These are phyloP conservation scores for Drosophila murphyi DNA, from an alignment of 1,140 invertebrate species.

Conservation along the genomic window DNA sequence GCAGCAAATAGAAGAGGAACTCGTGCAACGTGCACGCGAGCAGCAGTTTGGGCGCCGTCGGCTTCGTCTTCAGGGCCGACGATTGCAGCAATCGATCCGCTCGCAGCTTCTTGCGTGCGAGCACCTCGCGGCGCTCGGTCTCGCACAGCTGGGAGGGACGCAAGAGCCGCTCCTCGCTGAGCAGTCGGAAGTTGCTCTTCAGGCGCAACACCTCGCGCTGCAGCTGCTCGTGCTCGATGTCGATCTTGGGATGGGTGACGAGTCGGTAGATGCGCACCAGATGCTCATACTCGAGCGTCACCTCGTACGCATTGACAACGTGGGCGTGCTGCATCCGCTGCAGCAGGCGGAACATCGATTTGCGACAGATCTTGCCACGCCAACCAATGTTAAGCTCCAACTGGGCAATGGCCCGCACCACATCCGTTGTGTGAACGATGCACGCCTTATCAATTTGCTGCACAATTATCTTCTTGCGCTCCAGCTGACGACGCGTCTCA, in stretches of 20 bases:
- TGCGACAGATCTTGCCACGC: constrained; percentile 62
- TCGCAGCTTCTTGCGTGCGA: constrained; percentile 24
- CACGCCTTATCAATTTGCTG: constrained; percentile 58
- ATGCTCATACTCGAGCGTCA: constrained; percentile 55
- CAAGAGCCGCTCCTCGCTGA: constrained; percentile 49
- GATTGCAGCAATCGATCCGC: constrained; percentile 12
- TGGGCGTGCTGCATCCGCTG: constrained; percentile 39
- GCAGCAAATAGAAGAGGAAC: constrained; percentile 89
- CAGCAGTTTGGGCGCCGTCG: constrained; percentile 88
- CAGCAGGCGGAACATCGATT: constrained; percentile 67
- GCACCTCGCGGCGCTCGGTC: constrained; percentile 5
- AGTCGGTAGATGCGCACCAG: constrained; percentile 59
- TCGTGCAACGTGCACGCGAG: constrained; percentile 89
- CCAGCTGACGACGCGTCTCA: constrained; percentile 40
- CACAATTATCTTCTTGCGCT: constrained; percentile 53
- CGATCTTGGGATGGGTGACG: constrained; percentile 74
- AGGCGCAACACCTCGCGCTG: constrained; percentile 63
- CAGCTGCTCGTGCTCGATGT: constrained; percentile 54
- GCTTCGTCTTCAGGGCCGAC: constrained; percentile 13
- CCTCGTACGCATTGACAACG: constrained; percentile 62
- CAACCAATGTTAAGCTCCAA: constrained; percentile 44
- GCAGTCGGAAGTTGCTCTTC: constrained; percentile 65
- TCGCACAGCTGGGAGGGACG: constrained; percentile 1
- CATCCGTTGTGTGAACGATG: constrained; percentile 33
- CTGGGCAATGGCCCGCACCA: constrained; percentile 39